A percentile compares a stretch with the other conserved stretches of the same genome.
These are phyloP conservation scores for Euplexia lucipara DNA, from an alignment of 2,888 invertebrate species.

Conservation along the genomic window DNA sequence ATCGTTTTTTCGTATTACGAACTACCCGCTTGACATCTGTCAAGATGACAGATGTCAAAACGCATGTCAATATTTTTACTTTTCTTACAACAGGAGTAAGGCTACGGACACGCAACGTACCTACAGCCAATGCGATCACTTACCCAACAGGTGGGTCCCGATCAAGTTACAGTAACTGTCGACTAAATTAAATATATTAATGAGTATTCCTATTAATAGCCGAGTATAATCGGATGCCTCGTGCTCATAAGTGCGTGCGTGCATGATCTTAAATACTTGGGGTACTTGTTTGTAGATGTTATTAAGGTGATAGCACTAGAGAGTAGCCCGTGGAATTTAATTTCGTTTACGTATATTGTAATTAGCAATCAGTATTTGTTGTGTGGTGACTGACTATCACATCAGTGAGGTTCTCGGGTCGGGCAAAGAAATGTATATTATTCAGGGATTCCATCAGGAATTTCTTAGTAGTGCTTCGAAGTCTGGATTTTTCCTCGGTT, in stretches of 20 bases:
- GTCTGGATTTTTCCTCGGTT: too few species aligned
- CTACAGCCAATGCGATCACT: conserved; percentile 31
- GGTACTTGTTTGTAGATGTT: conserved; percentile 6
- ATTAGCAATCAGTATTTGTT: too few species aligned
- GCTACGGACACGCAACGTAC: conserved; percentile 35
- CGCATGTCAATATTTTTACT: conserved; percentile 27
- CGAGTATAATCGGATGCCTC: conserved; percentile 34
- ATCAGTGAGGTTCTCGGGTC: too few species aligned
- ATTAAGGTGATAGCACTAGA: too few species aligned
- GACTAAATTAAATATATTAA: conserved; percentile 36
- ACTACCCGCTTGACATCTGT: conserved; percentile 20
- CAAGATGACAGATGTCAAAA: conserved; percentile 51
- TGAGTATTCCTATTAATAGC: conserved; percentile 48
- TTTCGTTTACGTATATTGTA: too few species aligned
- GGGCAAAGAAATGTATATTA: too few species aligned
- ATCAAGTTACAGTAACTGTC: conserved; percentile 35
- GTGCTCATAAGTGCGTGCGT: conserved; percentile 43
- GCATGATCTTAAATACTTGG: conserved; percentile 30
- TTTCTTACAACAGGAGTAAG: conserved; percentile 14
- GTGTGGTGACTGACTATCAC: too few species aligned
- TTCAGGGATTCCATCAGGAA: too few species aligned
- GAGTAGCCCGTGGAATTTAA: too few species aligned
- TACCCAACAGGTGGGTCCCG: conserved; percentile 56
- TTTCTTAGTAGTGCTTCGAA: too few species aligned
- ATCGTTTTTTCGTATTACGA: background rate